Base-by-base conservation (phyloP, 2,113 vertebrate genomes). In the Hyla sarda region DNA sequence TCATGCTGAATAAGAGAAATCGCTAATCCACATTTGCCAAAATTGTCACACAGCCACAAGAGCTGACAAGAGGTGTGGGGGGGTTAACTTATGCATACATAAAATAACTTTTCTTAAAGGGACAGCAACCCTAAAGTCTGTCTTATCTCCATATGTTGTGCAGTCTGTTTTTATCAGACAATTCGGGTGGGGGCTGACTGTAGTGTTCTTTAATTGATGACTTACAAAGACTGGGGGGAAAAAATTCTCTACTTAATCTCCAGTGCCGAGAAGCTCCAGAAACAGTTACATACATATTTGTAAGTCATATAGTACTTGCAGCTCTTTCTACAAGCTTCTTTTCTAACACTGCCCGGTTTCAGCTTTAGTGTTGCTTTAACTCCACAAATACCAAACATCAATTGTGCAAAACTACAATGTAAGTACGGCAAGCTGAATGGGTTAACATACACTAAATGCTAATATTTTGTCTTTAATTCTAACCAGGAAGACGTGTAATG, bases 71-170 rank as follows among this genome's bases (percentile, higher is more conserved):
- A n/a, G n/a, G n/a, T n/a, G n/a, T n/a, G 19, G 47, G 41, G 71
- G 41, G 71, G 23, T 74, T 48, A 47, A 25, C 13, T 28, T 25
- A 14, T 74, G 45, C 21, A 12, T 73, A 9, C 21, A 73, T n/a
- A 7, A 73, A 23, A 45, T 73, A 74, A 74, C 73, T 76, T 52
- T 76, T 50, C 25, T 76, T 76, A 76, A 71, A 71, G 67, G 67
- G 19, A 37, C 32, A 41, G 67, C 23, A 71, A 37, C 67, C 67
- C 1, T 11, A 41, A 71, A 41, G 7, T 11, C 58, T 13, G 12
- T 25, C 58, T 41, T 16, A 23, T 23, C 67, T 37, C 4, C 28
- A 65, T 5, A 28, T 7, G 7, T 6, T 12, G 10, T 71, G 34
- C 19, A 71, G 67, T 23, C 7, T 71, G 67, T 37, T 41, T 19